Evolutionary conservation across 2,888 invertebrate species (phyloP), one percentile per base, ranked within the genome.

Genomic region (Ochlodes sylvanus): DNA sequence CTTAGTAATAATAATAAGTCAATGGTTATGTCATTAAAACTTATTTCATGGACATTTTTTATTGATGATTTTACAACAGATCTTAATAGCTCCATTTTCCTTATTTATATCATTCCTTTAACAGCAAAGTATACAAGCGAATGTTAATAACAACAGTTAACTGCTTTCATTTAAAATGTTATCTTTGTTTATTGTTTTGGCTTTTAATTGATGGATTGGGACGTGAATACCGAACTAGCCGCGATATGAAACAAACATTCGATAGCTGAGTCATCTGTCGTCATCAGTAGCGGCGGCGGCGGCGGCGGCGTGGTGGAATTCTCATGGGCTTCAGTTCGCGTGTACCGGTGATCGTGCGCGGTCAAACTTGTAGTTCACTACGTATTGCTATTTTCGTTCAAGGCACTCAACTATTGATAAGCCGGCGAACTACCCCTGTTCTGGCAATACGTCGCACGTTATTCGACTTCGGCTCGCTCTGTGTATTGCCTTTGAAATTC

Each of bases 251-350:
- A 65, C 58, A 67, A 85, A 83, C 80, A 85, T 78, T 79, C 79
- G 79, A 83, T 85, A 83, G 71, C 86, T 90, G 90, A 91, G 87
- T 91, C 90, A 89, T 86, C 86, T 71, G 70, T 73, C 76, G 75
- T 77, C 77, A 76, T 75, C 74, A 70, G 69, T 69, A 55, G 76
- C 76, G 78, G 76, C 72, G 75, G 27, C 27, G 27, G 42, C 42
- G 27, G 63, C 42, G 55, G 76, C 76, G 78, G 76, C 73, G 75
- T 50, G 79, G 83, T 82, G 79, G 82, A 78, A 78, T 80, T 82
- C 83, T 82, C 84, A 83, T 75, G 85, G 84, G 47, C 65, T 69
- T 75, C 83, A 91, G 92, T 92, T 86, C 87, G 88, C 89, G 86
- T 88, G 91, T 84, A 90, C 88, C 82, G 80, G 77, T 77, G 84